Evolutionary conservation across 2,888 invertebrate genomes (phyloP).

Genomic region (Folsomia manolachei): DNA sequence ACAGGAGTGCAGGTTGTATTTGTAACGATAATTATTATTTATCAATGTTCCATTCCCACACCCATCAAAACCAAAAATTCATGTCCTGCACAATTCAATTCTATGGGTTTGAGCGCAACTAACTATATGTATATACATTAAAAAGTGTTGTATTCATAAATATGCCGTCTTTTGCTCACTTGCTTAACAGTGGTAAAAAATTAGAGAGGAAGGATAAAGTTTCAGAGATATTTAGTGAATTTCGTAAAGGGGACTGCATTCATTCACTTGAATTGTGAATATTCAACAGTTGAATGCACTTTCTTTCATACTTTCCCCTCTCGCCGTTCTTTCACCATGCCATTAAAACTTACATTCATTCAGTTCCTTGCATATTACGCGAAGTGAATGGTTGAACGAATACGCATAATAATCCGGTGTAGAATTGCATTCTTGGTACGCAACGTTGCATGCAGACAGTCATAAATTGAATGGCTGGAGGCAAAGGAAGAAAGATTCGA

Average conservation of each 20-base stretch:
- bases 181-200: too few species aligned
- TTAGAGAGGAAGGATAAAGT: not conserved
- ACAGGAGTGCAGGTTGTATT: too few species aligned
- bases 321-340: not conserved
- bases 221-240: not conserved
- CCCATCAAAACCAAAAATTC: too few species aligned
- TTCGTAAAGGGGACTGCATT: not conserved
- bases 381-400: too few species aligned
- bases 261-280: constrained; percentile 5
- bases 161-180: too few species aligned
- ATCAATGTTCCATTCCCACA: too few species aligned
- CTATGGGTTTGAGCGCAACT: too few species aligned
- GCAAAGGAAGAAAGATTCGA: not conserved
- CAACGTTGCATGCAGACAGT: not conserved
- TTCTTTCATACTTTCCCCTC: constrained; percentile 5
- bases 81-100: too few species aligned
- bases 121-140: too few species aligned
- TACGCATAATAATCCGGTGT: too few species aligned
- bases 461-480: not conserved
- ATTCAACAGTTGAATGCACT: constrained; percentile 20
- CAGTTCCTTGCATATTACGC: not conserved
- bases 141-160: too few species aligned
- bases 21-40: too few species aligned
- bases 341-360: not conserved
- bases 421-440: not conserved